These are phyloP conservation scores for Amazonetta brasiliensis DNA, from an alignment of 2,797 vertebrate species.

Conservation along the genomic window DNA sequence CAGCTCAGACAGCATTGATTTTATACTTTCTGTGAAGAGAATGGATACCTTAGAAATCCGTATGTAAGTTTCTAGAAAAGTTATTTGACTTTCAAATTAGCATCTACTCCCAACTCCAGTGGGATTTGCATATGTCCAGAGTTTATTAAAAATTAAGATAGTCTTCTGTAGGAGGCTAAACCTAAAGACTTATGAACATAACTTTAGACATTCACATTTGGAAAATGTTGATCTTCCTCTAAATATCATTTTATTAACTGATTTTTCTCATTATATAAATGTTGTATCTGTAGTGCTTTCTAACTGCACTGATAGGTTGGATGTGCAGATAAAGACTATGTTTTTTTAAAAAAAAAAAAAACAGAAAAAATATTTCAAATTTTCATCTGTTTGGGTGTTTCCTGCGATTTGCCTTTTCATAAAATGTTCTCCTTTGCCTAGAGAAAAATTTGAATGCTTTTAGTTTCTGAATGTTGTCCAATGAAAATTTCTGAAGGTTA, in stretches of 20 bases:
- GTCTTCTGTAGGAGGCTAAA: not conserved
- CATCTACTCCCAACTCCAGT: not conserved
- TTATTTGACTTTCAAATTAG: constrained; percentile 2
- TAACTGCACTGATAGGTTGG: not conserved
- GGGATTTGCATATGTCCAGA: not conserved
- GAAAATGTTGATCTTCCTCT: not conserved
- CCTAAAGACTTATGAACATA: not conserved
- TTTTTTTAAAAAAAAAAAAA: not conserved
- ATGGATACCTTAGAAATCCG: not conserved
- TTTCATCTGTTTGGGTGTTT: not conserved
- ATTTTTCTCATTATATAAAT: not conserved
- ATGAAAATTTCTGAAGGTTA: constrained; percentile 56
- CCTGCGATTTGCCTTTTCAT: not conserved
- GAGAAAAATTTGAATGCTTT: constrained; percentile 3
- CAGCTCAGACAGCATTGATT: not conserved
- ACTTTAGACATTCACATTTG: not conserved
- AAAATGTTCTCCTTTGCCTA: constrained; percentile 14
- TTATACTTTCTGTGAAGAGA: not conserved
- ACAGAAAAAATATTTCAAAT: not conserved
- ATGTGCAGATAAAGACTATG: not conserved
- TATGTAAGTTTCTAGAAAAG: not conserved
- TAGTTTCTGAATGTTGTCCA: constrained; percentile 53
- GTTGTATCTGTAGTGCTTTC: not conserved
- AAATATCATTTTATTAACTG: not conserved
- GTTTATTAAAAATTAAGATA: not conserved